Base-by-base conservation (phyloP, 2,797 vertebrate genomes). In the Myioborus miniatus region DNA sequence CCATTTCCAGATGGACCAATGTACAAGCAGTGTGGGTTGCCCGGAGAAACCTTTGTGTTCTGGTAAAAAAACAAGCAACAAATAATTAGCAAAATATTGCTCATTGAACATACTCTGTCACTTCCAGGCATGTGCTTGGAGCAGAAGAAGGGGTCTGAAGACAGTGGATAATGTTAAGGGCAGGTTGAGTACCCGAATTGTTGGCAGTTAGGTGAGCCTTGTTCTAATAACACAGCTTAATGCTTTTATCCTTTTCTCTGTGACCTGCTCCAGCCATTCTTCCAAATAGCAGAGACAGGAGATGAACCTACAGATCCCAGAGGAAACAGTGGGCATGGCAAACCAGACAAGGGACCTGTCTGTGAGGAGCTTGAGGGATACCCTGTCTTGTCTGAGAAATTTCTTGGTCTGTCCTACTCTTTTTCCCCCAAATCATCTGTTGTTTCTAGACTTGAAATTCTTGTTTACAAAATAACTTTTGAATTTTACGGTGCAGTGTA, bases 1-100 rank as follows among this genome's bases (percentile, higher is more conserved):
- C 34, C 0, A 0, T 62, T 90, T 64, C 63, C 36, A 37, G 34
- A 3, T 34, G 56, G 50, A 26, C 21, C 3, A 1, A 6, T 34
- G 26, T 50, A 52, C 30, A 46, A 49, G 15, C 1, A 5, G 41
- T 26, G 34, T 22, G 64, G 30, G 3, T 37, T 87, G 34, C 52
- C 24, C 43, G 15, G 64, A 65, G 56, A 37, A 65, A 41, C 20
- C 13, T 37, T 22, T 34, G 16, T 62, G 24, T 56, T 68, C 36
- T 56, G 2, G 13, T 34, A 2, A 74, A 60, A 41, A 67, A 24
- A 11, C 13, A 53, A 8, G 3, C 17, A 43, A 26, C 29, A 39
- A 30, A 58, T 15, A 1, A 26, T 41, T 82, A 20, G 67, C 20
- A 41, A 55, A 50, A 78, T 50, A 10, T 1, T 32, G 18, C 18